Conservation (phyloP, 2,113 vertebrate species). For the Monarcha castaneiventris region DNA sequence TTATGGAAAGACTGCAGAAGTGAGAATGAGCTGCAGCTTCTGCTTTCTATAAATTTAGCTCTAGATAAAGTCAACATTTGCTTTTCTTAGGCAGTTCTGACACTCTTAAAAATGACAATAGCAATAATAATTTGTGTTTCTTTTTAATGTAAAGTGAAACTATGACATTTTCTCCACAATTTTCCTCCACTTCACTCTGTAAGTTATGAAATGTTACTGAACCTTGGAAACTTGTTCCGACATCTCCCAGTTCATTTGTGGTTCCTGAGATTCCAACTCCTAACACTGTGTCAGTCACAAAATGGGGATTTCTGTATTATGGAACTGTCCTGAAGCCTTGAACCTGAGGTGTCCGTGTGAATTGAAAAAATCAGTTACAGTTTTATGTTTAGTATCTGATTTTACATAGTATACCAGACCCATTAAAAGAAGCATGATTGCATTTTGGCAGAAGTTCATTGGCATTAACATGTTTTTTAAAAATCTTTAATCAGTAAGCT, state of each 20-base stretch:
- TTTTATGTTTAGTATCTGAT: not conserved
- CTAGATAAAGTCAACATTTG: not conserved
- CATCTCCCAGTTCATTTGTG: not conserved
- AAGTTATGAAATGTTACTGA: not conserved
- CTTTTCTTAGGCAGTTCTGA: not conserved
- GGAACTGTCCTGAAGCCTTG: not conserved
- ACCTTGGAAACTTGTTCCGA: not conserved
- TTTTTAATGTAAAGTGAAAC: not conserved
- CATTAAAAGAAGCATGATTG: not conserved
- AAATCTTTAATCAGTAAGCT: not conserved
- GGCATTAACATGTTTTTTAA: not conserved
- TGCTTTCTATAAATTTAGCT: not conserved
- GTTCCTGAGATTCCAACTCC: not conserved
- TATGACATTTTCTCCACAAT: not conserved
- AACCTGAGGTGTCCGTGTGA: not conserved
- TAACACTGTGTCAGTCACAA: not conserved
- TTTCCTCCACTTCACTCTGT: not conserved
- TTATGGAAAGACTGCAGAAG: not conserved
- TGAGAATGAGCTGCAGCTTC: not conserved
- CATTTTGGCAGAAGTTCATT: not conserved
- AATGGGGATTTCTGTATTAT: not conserved
- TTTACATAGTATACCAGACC: not conserved
- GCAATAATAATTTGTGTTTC: not conserved
- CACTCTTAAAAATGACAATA: not conserved
- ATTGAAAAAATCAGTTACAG: not conserved